Base-by-base conservation (phyloP, 2,888 invertebrate genomes). In the Nephrotoma guestfalica region DNA sequence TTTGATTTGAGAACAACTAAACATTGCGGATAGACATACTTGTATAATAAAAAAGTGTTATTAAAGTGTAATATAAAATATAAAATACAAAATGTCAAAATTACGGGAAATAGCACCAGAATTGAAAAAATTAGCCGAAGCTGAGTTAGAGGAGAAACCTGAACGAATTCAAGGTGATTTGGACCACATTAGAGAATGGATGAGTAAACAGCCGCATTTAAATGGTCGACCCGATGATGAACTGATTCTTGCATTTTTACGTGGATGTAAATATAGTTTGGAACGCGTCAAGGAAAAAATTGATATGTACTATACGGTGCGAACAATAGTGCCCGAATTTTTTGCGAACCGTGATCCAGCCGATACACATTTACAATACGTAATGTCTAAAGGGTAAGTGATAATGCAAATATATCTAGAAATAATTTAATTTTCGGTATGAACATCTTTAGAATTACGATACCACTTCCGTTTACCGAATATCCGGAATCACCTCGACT, bases 201-300 rank as follows among this genome's bases (percentile, higher is more conserved):
- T 94, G 11, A 90, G 90, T 1, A 93, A 93, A 88, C 93, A 94
- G 88, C 92, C 93, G 0, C 93, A 94, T 89, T 89, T 94, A 40
- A 91, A 90, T 88, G 93, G 93, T 7, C 92, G 94, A 89, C 93
- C 92, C 89, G 94, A 94, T 90, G 94, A 94, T 88, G 94, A 94
- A 90, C 94, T 94, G 92, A 89, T 95, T 86, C 89, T 94, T 6
- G 90, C 93, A 0, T 95, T 94, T 89, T 90, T 95, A 18, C 92
- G 95, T 7, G 94, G 94, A 47, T 94, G 94, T 89, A 95, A 95
- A 90, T 94, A 92, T 89, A 94, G 94, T 88, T 89, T 95, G 89
- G 94, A 94, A 89, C 91, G 92, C 85, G 91, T 94, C 1, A 95
- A 95, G 88, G 92, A 93, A 88, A 94, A 94, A 89, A 87, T 95